Conservation (phyloP, 2,113 vertebrate genomes). For the Ceyx melanurus region DNA sequence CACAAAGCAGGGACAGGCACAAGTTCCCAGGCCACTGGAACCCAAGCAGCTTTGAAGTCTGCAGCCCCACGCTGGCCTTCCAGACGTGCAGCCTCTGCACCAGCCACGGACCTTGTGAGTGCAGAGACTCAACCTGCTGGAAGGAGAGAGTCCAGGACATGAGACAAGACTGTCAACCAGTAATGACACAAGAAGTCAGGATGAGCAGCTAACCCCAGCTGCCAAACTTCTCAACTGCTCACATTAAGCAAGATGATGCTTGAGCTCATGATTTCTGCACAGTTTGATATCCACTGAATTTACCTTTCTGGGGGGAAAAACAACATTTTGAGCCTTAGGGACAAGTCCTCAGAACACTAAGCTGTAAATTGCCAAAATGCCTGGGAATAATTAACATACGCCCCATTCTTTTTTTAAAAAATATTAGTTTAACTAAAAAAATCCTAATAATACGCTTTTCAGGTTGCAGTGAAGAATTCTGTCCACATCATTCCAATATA, state of each 20-base stretch:
- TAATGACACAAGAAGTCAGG: too few relatives aligned
- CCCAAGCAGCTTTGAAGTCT: neutral
- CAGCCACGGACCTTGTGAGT: neutral
- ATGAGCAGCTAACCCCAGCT: neutral
- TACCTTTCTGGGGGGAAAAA: neutral
- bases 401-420: too few relatives aligned
- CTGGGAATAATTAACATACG: neutral
- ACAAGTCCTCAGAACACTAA: neutral
- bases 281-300: neutral
- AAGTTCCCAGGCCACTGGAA: neutral
- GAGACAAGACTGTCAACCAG: neutral
- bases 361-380: neutral
- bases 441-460: accelerated
- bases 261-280: neutral
- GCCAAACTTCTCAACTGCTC: neutral
- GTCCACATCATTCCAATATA: accelerated
- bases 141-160: neutral
- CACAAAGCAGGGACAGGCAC: accelerated
- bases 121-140: neutral
- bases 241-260: neutral
- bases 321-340: neutral
- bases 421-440: neutral
- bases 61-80: neutral
- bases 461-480: neutral
- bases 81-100: neutral